Percentiles rank a stretch among this genome's conserved stretches.
Conservation (phyloP, 2,113 vertebrate species). For the Grantiella picta region DNA sequence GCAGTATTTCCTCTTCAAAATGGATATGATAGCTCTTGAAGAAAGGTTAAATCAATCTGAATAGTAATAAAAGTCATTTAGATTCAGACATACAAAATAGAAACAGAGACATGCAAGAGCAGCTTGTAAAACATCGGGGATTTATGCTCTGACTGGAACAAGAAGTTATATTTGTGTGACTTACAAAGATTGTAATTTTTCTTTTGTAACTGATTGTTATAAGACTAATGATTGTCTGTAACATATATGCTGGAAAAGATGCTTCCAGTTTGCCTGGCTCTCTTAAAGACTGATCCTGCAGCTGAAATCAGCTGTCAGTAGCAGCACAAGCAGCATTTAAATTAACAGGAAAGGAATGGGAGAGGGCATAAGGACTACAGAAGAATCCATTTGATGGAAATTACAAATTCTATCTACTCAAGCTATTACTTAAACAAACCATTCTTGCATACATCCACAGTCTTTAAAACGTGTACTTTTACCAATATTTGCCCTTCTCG, state of each 20-base stretch:
- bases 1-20: not conserved
- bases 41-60: not conserved
- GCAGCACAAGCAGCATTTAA: not conserved
- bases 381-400: not conserved
- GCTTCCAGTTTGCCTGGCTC: not conserved
- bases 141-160: not conserved
- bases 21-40: not conserved
- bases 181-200: not conserved
- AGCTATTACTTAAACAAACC: not conserved
- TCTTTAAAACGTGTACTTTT: not conserved
- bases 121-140: not conserved
- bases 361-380: not conserved
- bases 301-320: not conserved
- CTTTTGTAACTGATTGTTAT: not conserved
- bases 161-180: not conserved
- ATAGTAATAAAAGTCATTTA: not conserved
- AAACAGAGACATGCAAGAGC: not conserved
- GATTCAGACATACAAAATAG: not conserved
- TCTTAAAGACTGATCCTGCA: not conserved
- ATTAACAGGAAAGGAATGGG: not conserved
- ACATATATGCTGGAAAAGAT: not conserved
- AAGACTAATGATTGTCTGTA: not conserved
- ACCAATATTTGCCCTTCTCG: not conserved
- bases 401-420: not conserved
- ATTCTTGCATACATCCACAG: not conserved